phyloP scores from a whole-genome alignment of 2,113 vertebrate species.

The Parus major region DNA sequence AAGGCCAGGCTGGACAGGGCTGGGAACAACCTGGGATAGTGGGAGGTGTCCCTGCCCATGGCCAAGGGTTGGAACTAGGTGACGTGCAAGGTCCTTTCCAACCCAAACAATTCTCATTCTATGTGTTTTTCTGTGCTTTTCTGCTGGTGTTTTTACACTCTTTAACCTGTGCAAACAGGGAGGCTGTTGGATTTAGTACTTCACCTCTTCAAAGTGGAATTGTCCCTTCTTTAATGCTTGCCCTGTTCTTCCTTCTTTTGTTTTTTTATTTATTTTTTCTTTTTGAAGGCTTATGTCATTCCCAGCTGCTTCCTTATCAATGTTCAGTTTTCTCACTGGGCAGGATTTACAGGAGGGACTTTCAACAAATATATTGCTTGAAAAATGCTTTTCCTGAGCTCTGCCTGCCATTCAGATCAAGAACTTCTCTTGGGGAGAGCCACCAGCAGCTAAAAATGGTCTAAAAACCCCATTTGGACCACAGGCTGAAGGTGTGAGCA shows the following conservation, averaged over 20 bases:
- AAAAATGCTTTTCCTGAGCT: neutral
- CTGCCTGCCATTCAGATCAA: neutral
- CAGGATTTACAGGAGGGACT: neutral
- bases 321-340: neutral
- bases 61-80: rapidly evolving
- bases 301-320: neutral
- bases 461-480: neutral
- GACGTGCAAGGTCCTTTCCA: neutral
- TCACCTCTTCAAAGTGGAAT: neutral
- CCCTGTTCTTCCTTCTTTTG: neutral
- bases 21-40: rapidly evolving
- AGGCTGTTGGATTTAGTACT: neutral
- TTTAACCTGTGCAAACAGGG: neutral
- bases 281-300: neutral
- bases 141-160: neutral
- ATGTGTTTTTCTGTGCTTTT: neutral
- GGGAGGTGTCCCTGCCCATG: neutral
- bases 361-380: neutral
- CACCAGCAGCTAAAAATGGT: neutral
- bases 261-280: neutral
- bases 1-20: rapidly evolving
- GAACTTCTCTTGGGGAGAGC: neutral
- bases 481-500: neutral
- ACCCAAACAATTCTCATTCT: neutral
- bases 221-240: neutral